Conservation (phyloP, 2,113 vertebrate species). For the Xyrauchen texanus region DNA sequence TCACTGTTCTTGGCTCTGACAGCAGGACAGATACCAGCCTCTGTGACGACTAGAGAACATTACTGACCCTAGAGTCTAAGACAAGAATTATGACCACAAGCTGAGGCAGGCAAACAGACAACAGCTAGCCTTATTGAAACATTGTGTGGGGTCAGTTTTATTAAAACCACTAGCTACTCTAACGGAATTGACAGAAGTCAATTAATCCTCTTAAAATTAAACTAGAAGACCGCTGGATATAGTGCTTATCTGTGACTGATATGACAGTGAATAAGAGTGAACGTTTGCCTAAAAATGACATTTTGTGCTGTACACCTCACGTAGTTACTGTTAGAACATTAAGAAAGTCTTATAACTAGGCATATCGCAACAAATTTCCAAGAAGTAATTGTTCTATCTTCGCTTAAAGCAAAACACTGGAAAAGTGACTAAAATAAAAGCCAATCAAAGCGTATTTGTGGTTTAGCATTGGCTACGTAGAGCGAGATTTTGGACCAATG, state of each 20-base stretch:
- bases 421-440: not conserved
- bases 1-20: not conserved
- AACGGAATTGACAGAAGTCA: not conserved
- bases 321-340: not conserved
- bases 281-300: not conserved
- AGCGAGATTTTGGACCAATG: not conserved
- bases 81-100: not conserved
- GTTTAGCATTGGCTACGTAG: not conserved
- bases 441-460: not conserved
- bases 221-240: not conserved
- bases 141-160: conserved; percentile 21
- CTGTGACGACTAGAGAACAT: not conserved
- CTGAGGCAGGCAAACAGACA: not conserved
- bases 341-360: not conserved
- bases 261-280: not conserved
- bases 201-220: conserved; percentile 33
- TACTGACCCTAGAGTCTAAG: not conserved
- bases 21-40: not conserved
- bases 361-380: not conserved
- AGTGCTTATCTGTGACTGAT: not conserved
- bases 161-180: not conserved
- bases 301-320: not conserved
- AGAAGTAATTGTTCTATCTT: not conserved
- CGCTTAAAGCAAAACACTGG: too few relatives aligned
- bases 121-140: not conserved